Conservation (phyloP, 2,797 vertebrate species). For the Anableps anableps region DNA sequence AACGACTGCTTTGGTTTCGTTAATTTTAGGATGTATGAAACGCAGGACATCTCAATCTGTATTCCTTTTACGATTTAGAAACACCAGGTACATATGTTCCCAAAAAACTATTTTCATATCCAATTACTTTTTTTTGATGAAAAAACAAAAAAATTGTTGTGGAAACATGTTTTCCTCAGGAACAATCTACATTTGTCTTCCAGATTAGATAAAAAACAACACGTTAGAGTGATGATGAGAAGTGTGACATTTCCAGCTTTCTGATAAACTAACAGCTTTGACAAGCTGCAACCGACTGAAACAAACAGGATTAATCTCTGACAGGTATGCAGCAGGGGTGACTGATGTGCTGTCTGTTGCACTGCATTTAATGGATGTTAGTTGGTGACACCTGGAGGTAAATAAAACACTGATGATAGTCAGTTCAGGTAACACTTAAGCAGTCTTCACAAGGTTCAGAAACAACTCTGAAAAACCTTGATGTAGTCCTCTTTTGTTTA, state of each 20-base stretch:
- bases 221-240: neutral
- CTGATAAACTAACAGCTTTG: constrained; percentile 4
- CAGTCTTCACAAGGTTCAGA: neutral
- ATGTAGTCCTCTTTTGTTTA: neutral
- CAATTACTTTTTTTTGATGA: neutral
- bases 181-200: constrained; percentile 14
- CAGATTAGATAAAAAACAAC: constrained; percentile 6
- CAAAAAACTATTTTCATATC: neutral
- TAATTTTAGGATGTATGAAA: neutral
- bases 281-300: constrained; percentile 11
- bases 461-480: neutral
- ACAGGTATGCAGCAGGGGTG: constrained; percentile 4
- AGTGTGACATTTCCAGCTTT: neutral
- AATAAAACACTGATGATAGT: constrained; percentile 22
- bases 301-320: constrained; percentile 13
- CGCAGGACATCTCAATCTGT: no score
- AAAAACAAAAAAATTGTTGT: neutral
- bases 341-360: constrained; percentile 20
- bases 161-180: neutral
- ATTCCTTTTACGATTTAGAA: neutral
- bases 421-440: neutral
- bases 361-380: constrained; percentile 15
- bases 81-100: neutral
- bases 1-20: no score
- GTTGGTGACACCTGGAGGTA: constrained; percentile 23